phyloP scores from a whole-genome alignment of 2,797 vertebrate genomes.

The Pseudochaenichthys georgianus region DNA sequence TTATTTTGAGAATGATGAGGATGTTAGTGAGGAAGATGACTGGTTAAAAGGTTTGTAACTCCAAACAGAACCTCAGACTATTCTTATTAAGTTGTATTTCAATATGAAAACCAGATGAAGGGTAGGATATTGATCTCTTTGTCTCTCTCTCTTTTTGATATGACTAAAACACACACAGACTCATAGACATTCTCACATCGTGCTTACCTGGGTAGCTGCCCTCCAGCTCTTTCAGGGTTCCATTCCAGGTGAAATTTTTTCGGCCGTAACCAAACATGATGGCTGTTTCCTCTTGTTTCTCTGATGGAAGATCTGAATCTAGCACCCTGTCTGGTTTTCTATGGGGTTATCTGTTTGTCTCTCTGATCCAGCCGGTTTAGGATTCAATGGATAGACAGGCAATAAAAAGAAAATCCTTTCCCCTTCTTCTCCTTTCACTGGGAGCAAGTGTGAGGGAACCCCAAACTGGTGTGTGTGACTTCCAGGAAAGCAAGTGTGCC shows the following conservation, averaged over 20 bases:
- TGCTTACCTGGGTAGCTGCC: conserved; percentile 43
- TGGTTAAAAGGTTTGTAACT: no score
- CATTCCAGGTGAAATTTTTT: conserved; percentile 69
- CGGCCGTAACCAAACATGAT: conserved; percentile 53
- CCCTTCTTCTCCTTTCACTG: conserved; percentile 8
- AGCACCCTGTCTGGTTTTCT: not conserved
- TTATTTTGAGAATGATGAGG: no score
- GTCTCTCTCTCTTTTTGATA: not conserved
- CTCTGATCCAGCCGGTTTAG: not conserved
- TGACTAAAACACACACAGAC: not conserved
- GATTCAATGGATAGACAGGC: conserved; percentile 8
- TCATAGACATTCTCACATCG: not conserved
- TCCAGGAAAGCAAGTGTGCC: conserved; percentile 8
- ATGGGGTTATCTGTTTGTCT: not conserved
- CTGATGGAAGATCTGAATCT: not conserved
- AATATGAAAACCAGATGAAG: no score
- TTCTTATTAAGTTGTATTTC: no score
- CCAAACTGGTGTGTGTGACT: conserved; percentile 11
- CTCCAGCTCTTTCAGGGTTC: conserved; percentile 64
- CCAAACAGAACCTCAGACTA: no score
- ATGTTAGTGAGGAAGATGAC: no score
- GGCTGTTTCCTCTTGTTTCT: not conserved
- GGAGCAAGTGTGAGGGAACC: conserved; percentile 17
- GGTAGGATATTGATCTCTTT: not conserved
- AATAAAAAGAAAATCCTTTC: not conserved